Evolutionary conservation across 1,140 invertebrate genomes (phyloP), one percentile per base, ranked within the genome.

Genomic region (Ectropis grisescens): DNA sequence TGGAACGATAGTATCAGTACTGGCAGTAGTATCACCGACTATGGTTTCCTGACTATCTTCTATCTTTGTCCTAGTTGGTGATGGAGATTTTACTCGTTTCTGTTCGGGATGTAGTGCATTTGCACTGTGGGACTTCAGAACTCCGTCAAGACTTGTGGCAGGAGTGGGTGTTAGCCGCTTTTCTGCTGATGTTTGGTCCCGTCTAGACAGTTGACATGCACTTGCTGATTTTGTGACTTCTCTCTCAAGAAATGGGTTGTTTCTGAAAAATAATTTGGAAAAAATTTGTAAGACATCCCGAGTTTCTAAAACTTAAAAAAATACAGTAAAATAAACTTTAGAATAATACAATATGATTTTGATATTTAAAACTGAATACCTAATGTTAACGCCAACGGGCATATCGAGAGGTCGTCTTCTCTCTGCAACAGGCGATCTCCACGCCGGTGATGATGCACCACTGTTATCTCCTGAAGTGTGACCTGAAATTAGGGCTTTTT

Each of bases 181-280:
- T 34, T 76, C 72, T 13, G 43, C 43, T 11, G 59, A 69, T n/a
- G 55, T 58, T 44, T 60, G 59, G 13, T 79, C 68, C 33, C 62
- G 53, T 45, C 68, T 50, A 1, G 74, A 75, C 6, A 81, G 44
- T 40, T 79, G 76, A 30, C 84, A 83, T 9, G 85, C 83, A 46
- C 86, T 87, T 5, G 83, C 85, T n/a, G 85, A 86, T 48, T 87
- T 87, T 47, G 85, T 70, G 2, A 86, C 82, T 70, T 85, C 75
- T 34, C 69, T 71, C 37, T 82, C 72, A 11, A 82, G 61, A 42
- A 83, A 83, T 42, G 82, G 82, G 61, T 83, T 83, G 43, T 80
- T 83, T 65, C 82, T 82, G 51, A 29, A 33, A 38, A 12, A 26
- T 29, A 31, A 26, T 10, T 26, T 5, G 9, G 19, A 22, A 4